Percentiles rank a stretch among this genome's conserved stretches.
Evolutionary conservation across 2,113 vertebrate species (phyloP).

Genomic region (Myrmophylax atrothorax): DNA sequence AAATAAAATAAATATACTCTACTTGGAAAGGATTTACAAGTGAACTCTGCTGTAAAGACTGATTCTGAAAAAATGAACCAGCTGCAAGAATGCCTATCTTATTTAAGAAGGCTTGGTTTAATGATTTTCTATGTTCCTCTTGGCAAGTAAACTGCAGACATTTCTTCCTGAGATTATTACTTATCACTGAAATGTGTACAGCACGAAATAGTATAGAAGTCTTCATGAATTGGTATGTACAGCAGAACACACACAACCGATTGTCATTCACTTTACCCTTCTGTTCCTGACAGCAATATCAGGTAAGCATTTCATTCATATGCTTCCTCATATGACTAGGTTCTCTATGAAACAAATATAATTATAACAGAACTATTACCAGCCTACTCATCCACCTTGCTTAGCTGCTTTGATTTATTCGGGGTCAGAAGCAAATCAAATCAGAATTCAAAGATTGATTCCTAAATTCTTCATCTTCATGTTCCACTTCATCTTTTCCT

Average conservation of each 20-base stretch:
- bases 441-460: neutral
- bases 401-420: constrained; percentile 4
- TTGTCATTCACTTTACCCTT: neutral
- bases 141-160: neutral
- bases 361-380: neutral
- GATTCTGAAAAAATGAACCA: neutral
- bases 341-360: neutral
- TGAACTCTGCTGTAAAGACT: neutral
- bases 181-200: neutral
- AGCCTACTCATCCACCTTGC: neutral
- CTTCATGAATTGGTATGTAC: neutral
- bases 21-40: neutral
- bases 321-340: neutral
- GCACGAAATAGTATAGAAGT: neutral
- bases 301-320: neutral
- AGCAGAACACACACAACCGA: neutral
- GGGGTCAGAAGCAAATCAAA: neutral
- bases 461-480: neutral
- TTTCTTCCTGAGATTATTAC: neutral
- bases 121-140: neutral
- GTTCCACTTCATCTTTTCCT: neutral
- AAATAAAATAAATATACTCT: neutral
- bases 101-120: neutral
- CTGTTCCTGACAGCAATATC: neutral
- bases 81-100: neutral